Conservation (phyloP, 2,113 vertebrate species). For the Enhydra lutris region DNA sequence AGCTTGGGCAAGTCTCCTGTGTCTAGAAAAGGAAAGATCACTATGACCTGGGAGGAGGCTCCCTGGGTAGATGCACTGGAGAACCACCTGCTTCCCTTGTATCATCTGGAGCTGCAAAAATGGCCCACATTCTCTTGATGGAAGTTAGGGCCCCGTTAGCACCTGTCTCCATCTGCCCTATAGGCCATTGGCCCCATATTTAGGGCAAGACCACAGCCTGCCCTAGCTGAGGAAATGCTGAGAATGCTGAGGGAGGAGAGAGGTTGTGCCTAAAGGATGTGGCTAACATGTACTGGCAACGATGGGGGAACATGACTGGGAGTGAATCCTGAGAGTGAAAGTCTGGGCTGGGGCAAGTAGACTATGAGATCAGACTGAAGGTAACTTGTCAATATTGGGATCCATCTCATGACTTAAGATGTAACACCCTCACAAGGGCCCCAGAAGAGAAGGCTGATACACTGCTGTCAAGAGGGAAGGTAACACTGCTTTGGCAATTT, state of each 20-base stretch:
- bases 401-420: neutral
- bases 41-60: neutral
- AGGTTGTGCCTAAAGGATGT: neutral
- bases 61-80: neutral
- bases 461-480: neutral
- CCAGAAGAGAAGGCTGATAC: neutral
- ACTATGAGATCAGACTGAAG: neutral
- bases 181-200: neutral
- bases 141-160: neutral
- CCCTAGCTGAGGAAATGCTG: neutral
- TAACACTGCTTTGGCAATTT: neutral
- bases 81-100: neutral
- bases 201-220: neutral
- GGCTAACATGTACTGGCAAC: neutral
- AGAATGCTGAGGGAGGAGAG: neutral
- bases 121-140: neutral
- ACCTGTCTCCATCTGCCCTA: neutral
- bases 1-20: neutral
- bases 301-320: neutral
- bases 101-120: neutral
- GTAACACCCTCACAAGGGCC: neutral
- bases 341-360: no score
- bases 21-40: neutral
- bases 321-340: neutral
- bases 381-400: neutral